Base-by-base conservation (phyloP, 2,888 invertebrate genomes). In the Rhamnusium bicolor region DNA sequence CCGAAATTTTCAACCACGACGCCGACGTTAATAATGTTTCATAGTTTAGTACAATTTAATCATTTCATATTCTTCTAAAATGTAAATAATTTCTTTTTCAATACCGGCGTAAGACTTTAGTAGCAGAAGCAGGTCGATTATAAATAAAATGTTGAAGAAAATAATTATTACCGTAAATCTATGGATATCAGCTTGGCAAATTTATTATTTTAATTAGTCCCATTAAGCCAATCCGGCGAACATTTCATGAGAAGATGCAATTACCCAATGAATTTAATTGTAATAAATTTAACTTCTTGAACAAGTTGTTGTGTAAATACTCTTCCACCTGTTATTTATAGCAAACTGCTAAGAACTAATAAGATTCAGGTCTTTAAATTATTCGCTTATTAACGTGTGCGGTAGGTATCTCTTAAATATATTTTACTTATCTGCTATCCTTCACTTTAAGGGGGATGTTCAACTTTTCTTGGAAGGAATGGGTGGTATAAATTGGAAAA, bases 351-450 rank as follows among this genome's bases (percentile, higher is more conserved):
- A 16, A 12, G 24, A 27, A 27, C n/a, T 54, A 51, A 51, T 54
- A 54, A 54, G 54, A 54, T 14, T 19, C 19, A 24, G 24, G 54
- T 19, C 21, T 19, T 54, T 51, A 51, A 51, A 51, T 51, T 51
- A 51, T 51, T 19, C 51, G 51, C 51, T 18, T 19, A 51, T 51
- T 51, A 19, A 51, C 19, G 51, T 51, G 12, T 18, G 19, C 51
- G 51, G 54, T 54, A 54, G 51, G 54, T 54, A 54, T 54, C 54
- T 24, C n/a, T 12, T 54, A 54, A 54, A 54, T 54, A 54, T 54
- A 54, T 54, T 54, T 54, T n/a, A n/a, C 27, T 54, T 54, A 54
- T 54, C 54, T 54, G 1, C 54, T 27, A 54, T n/a, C 54, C 1
- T 54, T 54, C 54, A 27, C n/a, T n/a, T 54, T 21, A 54, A 54